Base-by-base conservation (phyloP, 23 tunicate genomes). In the Corella eumyota region DNA sequence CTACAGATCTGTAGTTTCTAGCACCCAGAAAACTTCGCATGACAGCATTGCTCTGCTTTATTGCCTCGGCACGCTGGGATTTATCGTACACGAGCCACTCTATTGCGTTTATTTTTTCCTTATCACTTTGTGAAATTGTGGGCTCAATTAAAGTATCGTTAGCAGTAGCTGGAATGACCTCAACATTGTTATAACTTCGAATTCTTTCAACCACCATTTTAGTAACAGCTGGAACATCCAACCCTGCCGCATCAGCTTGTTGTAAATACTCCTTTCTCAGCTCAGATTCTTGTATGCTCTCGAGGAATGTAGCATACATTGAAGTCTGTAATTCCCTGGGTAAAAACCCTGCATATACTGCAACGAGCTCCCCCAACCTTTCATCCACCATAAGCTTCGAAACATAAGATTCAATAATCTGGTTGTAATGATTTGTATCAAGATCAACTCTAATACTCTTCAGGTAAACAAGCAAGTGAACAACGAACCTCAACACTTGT, bases 11-110 rank as follows among this genome's bases (percentile, higher is more conserved):
- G 37, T 60, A 72, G 35, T 88, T 88, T 45, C 68, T 49, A n/a
- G 72, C 61, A 75, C 88, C 77, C 13, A 88, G 68, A 37, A 88
- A 88, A 23, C 34, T 30, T 48, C 96, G 34, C 67, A 78, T 73
- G 6, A 88, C 58, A 29, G 96, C 81, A 51, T 88, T 88, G 78
- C 96, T 74, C 34, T 88, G 96, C 32, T 62, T 68, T 5, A 88
- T 50, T 0, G 96, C 96, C 63, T 88, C 96, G 23, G 67, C 31
- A 36, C 96, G 66, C 50, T 88, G 96, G 4, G 88, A 61, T 3
- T 69, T 70, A 57, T 78, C 88, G 25, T 72, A 78, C 56, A 88
- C 83, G 36, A 88, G 55, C 96, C 96, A 88, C 45, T 88, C 96
- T 0, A 88, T 60, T 0, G 88, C 77, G 9, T 78, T 77, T 4